phyloP scores from a whole-genome alignment of 2,888 invertebrate species.

The Ichneumon xanthorius region DNA sequence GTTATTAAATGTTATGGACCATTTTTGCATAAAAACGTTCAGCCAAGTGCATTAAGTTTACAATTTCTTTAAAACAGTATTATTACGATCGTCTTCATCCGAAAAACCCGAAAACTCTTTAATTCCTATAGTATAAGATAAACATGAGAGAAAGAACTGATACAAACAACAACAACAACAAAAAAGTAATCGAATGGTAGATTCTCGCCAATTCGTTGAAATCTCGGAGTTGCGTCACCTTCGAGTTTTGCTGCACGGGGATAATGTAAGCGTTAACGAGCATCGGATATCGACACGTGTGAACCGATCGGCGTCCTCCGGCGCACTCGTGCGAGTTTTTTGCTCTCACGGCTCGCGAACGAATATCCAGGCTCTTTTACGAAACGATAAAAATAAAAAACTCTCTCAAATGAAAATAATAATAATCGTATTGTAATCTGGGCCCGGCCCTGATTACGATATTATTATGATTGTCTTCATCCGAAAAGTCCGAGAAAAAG shows the following conservation, averaged over 20 bases:
- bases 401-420: background rate
- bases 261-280: background rate
- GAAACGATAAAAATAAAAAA: too few species aligned
- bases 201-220: background rate
- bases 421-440: background rate
- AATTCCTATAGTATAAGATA: background rate
- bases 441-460: background rate
- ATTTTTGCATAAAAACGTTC: too few species aligned
- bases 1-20: too few species aligned
- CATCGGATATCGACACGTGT: slow-evolving; percentile 7
- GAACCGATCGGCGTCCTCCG: background rate
- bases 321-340: slow-evolving; percentile 4
- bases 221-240: background rate
- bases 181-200: background rate
- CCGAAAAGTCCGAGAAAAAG: background rate
- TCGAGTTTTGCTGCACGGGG: background rate
- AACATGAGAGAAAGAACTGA: background rate
- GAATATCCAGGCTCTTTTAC: background rate
- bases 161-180: background rate
- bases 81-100: too few species aligned
- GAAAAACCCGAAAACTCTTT: too few species aligned
- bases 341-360: background rate
- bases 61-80: too few species aligned
- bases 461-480: background rate
- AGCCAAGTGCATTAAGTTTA: too few species aligned